Conservation (phyloP, 2,888 invertebrate species). For the Microctonus hyperodae region DNA sequence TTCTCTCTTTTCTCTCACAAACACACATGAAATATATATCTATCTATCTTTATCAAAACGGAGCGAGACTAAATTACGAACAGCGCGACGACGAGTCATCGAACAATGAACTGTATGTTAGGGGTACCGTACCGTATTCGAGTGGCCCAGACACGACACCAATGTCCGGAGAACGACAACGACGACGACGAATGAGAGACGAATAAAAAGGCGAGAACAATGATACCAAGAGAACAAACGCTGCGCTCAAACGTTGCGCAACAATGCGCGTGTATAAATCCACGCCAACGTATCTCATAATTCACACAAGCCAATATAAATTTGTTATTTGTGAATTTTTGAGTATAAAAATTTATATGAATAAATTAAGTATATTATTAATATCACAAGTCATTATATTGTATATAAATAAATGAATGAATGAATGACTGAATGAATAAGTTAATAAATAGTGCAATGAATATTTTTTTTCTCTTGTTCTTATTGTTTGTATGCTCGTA, state of each 20-base stretch:
- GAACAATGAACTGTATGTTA: constrained; percentile 39
- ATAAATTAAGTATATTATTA: too few relatives aligned
- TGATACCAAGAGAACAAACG: constrained; percentile 23
- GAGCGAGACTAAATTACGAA: constrained; percentile 29
- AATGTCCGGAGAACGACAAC: background rate
- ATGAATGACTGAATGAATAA: too few relatives aligned
- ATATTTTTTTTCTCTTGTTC: background rate
- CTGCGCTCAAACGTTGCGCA: constrained; percentile 23
- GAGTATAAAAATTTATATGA: too few relatives aligned
- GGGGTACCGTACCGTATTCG: constrained; percentile 30
- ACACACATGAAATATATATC: too few relatives aligned
- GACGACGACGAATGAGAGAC: background rate
- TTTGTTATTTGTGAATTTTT: constrained; percentile 44
- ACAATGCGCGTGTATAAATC: constrained; percentile 18
- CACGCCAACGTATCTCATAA: background rate
- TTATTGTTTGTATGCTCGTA: background rate
- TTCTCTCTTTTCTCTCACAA: background rate
- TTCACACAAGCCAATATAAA: constrained; percentile 3
- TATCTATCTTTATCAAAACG: constrained; percentile 29
- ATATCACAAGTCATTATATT: background rate
- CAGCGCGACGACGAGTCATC: constrained; percentile 24
- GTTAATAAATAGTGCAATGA: background rate
- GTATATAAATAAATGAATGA: too few relatives aligned
- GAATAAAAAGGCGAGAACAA: constrained; percentile 11
- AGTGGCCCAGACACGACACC: constrained; percentile 22